Evolutionary conservation across 2,888 invertebrate species (phyloP).

Genomic region (Brachycybe producta): DNA sequence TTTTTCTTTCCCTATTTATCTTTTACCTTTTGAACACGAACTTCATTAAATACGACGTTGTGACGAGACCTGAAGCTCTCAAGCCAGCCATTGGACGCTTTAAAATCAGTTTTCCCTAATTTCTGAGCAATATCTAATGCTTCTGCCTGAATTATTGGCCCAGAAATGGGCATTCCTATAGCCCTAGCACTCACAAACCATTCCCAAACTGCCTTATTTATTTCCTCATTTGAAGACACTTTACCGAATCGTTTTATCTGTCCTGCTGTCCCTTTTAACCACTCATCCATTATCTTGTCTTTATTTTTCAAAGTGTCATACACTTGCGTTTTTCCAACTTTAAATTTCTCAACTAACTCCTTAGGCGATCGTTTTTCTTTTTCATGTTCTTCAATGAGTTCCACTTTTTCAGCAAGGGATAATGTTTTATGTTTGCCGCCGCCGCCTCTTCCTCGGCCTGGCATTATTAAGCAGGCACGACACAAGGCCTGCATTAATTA

Average conservation of each 20-base stretch:
- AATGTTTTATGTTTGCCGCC: neutral
- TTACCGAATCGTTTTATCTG: neutral
- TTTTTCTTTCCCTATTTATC: too few relatives aligned
- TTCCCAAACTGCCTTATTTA: neutral
- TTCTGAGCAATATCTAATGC: conserved; percentile 4
- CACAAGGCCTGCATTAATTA: too few relatives aligned
- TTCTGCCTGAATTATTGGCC: conserved; percentile 1
- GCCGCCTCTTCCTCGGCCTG: neutral
- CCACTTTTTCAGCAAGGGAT: neutral
- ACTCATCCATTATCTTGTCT: conserved; percentile 1
- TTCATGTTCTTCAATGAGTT: neutral
- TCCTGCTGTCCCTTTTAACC: neutral
- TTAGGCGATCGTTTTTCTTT: neutral
- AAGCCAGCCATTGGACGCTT: conserved; percentile 23
- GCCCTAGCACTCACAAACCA: neutral
- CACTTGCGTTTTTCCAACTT: conserved; percentile 1
- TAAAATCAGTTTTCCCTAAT: conserved; percentile 14
- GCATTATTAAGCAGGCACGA: too few relatives aligned
- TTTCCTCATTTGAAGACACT: neutral
- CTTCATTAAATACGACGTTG: conserved; percentile 18
- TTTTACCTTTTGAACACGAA: neutral
- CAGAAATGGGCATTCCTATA: conserved; percentile 4
- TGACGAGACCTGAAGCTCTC: conserved; percentile 18
- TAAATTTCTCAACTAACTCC: neutral
- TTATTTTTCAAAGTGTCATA: neutral